Base-by-base conservation (phyloP, 2,888 invertebrate genomes). In the Ceraclea dissimilis region DNA sequence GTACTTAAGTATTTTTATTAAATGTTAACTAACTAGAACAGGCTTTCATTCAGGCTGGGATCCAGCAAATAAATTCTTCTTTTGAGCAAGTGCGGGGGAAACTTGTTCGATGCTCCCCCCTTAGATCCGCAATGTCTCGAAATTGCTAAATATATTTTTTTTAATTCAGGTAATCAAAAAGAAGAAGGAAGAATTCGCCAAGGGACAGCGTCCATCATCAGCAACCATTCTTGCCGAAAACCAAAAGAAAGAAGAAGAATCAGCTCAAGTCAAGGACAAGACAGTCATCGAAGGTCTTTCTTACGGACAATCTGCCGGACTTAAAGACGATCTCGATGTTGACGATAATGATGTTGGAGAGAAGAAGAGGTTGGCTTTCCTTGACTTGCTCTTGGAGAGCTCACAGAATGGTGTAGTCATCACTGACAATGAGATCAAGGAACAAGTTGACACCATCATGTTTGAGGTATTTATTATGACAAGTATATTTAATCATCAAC, bases 381-480 rank as follows among this genome's bases (percentile, higher is more conserved):
- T 94, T 64, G 94, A 95, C 72, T 76, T 92, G 62, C 78, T 94
- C 65, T 76, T 94, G 51, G 89, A 90, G 69, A 83, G 88, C 64
- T 82, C 88, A 57, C 84, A 85, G 62, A 86, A 85, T 58, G 85
- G 86, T 8, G 84, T 79, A 54, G 81, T 79, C 44, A 80, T 90
- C 54, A 81, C 83, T 21, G 89, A 90, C 60, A 82, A 84, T 61
- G 90, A 90, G 72, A 87, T 90, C 63, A 85, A 86, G 65, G 89
- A 90, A 68, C 88, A 90, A 79, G 89, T 90, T 1, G 85, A 89
- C 67, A 90, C 89, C 0, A 90, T 90, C 64, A 90, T 90, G 90
- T 89, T 90, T 69, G 87, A 93, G 81, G 90, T 85, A 70, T 6
- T 26, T 26, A 10, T 26, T 26, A 26, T 26, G 26, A 26, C 10